Conservation (phyloP, 1,140 invertebrate species). For the Cephus cinctus region DNA sequence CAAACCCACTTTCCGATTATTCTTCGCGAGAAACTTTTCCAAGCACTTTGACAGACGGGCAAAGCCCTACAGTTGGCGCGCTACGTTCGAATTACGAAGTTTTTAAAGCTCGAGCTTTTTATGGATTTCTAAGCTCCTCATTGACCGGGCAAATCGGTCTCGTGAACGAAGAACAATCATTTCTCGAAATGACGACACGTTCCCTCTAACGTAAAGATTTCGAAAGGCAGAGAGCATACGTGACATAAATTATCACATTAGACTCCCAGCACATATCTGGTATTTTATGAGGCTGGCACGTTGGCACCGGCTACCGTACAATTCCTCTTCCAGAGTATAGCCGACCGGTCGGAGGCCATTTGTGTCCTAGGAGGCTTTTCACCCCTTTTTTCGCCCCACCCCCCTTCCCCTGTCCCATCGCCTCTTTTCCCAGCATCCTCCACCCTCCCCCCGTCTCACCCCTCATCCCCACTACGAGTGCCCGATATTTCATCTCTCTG, state of each 20-base stretch:
- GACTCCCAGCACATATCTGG: neutral
- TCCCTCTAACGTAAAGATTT: too few relatives aligned
- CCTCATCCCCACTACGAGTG: neutral
- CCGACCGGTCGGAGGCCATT: slow-evolving; percentile 12
- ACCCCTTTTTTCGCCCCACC: neutral
- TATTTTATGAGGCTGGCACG: slow-evolving; percentile 1
- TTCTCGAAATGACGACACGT: too few relatives aligned
- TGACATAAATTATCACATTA: slow-evolving; percentile 6
- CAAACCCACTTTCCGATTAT: too few relatives aligned
- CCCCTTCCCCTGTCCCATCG: neutral
- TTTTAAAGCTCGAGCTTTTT: too few relatives aligned
- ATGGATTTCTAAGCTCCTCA: too few relatives aligned
- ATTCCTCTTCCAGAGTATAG: slow-evolving; percentile 12
- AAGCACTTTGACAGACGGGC: too few relatives aligned
- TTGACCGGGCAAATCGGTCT: too few relatives aligned
- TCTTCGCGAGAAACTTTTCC: too few relatives aligned
- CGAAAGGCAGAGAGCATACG: neutral
- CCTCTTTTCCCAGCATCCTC: neutral
- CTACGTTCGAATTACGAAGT: too few relatives aligned
- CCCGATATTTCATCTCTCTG: slow-evolving; percentile 8
- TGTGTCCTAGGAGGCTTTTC: slow-evolving; percentile 15
- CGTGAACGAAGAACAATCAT: too few relatives aligned
- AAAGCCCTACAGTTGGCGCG: too few relatives aligned
- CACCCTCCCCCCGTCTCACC: neutral
- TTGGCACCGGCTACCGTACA: neutral